These are phyloP conservation scores for Origma solitaria DNA, from an alignment of 2,113 vertebrate genomes.

Conservation along the genomic window DNA sequence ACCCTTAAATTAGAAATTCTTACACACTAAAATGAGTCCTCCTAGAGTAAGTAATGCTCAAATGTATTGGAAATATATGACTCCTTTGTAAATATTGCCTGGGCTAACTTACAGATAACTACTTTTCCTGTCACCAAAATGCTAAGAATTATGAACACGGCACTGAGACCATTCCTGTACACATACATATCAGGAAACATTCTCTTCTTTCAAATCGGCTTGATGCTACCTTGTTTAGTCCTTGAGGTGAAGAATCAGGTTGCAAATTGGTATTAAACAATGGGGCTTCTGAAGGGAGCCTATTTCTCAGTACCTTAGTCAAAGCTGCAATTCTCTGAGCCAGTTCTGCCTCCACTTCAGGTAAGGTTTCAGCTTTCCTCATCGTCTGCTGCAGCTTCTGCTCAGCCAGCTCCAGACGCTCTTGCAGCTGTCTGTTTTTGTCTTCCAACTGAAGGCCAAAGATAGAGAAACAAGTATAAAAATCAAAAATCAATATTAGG, in stretches of 20 bases:
- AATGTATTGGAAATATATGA: neutral
- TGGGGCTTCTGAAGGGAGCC: neutral
- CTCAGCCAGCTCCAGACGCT: constrained; percentile 92
- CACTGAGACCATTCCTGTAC: neutral
- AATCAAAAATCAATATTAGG: neutral
- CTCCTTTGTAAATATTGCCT: neutral
- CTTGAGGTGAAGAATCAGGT: neutral
- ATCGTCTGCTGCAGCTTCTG: constrained; percentile 99
- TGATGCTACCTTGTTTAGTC: neutral
- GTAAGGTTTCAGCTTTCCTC: constrained; percentile 96
- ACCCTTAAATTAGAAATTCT: neutral
- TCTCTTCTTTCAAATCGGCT: neutral
- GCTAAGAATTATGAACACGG: neutral
- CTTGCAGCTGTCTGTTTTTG: constrained; percentile 96
- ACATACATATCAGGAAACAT: neutral
- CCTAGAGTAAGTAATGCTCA: neutral
- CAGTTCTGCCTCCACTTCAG: constrained; percentile 97
- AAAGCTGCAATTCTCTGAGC: constrained; percentile 97
- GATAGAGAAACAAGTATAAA: neutral
- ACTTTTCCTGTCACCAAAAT: neutral
- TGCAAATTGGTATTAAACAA: neutral
- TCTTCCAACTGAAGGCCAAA: constrained; percentile 88
- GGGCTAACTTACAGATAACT: neutral
- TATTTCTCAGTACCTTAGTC: constrained; percentile 85
- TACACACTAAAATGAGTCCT: neutral